Conservation (phyloP, 2,797 vertebrate genomes). For the Amphiprion clarkii region DNA sequence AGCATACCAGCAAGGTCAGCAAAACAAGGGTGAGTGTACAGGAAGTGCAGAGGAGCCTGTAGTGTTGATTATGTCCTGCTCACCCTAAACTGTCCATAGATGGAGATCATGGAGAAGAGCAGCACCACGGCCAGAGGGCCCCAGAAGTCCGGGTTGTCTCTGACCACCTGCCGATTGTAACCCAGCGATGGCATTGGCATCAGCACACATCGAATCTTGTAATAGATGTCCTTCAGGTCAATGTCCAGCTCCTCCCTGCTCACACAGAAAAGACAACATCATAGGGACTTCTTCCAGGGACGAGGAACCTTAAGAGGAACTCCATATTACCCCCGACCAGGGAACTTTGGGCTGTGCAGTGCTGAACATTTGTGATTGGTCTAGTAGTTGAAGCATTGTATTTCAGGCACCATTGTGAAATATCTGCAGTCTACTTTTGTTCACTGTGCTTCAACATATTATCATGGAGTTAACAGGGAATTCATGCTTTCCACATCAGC, state of each 20-base stretch:
- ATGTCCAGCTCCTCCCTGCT: conserved; percentile 96
- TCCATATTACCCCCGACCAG: too few species aligned
- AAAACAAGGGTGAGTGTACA: too few species aligned
- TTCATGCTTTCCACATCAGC: too few species aligned
- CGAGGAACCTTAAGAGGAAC: too few species aligned
- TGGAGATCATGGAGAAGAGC: conserved; percentile 99
- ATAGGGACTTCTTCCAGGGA: background rate
- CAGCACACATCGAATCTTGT: conserved; percentile 98
- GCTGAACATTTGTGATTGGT: too few species aligned
- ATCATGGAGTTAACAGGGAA: too few species aligned
- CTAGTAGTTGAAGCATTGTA: too few species aligned
- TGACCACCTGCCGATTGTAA: conserved; percentile 97
- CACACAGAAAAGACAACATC: conserved; percentile 24
- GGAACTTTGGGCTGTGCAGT: too few species aligned
- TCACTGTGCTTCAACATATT: too few species aligned
- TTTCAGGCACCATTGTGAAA: too few species aligned
- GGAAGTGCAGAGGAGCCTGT: background rate
- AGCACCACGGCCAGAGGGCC: conserved; percentile 96
- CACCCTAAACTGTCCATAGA: conserved; percentile 98
- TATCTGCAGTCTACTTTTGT: too few species aligned
- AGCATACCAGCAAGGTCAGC: too few species aligned
- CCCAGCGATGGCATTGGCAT: conserved; percentile 99
- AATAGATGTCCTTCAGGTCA: conserved; percentile 99
- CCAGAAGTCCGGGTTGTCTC: conserved; percentile 99
- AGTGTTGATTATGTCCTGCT: conserved; percentile 57